These are phyloP conservation scores for Cerceris ruficornis DNA, from an alignment of 2,888 invertebrate genomes.

Conservation along the genomic window DNA sequence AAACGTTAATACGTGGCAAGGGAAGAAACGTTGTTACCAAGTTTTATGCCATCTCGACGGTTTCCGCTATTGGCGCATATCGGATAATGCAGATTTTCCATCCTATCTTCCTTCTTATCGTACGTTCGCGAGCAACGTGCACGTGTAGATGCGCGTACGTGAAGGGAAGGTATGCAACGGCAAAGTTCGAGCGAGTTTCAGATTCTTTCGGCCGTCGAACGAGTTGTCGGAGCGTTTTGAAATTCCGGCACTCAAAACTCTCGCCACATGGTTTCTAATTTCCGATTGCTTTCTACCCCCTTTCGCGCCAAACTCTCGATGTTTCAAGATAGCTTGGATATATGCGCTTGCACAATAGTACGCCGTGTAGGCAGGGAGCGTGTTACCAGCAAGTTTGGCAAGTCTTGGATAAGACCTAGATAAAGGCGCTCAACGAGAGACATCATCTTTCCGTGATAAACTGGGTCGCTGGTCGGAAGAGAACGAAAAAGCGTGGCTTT, in stretches of 20 bases:
- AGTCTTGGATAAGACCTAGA: conserved; percentile 60
- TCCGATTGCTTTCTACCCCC: conserved; percentile 69
- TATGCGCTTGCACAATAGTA: conserved; percentile 41
- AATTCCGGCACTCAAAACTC: conserved; percentile 63
- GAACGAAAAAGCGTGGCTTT: background rate
- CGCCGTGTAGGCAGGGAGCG: conserved; percentile 59
- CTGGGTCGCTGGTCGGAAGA: conserved; percentile 14
- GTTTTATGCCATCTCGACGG: conserved; percentile 14
- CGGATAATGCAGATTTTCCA: conserved; percentile 52
- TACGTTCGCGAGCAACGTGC: conserved; percentile 14
- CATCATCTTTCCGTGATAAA: conserved; percentile 40
- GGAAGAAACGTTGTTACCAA: conserved; percentile 14
- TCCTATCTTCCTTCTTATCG: conserved; percentile 13
- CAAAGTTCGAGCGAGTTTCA: conserved; percentile 58
- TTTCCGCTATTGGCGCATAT: conserved; percentile 41
- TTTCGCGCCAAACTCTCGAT: conserved; percentile 30
- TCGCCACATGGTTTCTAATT: conserved; percentile 70
- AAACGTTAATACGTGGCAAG: background rate
- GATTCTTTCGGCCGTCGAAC: conserved; percentile 57
- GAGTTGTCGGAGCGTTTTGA: conserved; percentile 62
- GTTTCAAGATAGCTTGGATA: conserved; percentile 34
- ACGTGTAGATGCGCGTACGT: background rate
- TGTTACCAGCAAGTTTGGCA: conserved; percentile 51
- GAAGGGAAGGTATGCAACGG: conserved; percentile 6
- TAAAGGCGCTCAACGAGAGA: conserved; percentile 56